phyloP scores from a whole-genome alignment of 2,888 invertebrate species.

The Lissonota sp. region DNA sequence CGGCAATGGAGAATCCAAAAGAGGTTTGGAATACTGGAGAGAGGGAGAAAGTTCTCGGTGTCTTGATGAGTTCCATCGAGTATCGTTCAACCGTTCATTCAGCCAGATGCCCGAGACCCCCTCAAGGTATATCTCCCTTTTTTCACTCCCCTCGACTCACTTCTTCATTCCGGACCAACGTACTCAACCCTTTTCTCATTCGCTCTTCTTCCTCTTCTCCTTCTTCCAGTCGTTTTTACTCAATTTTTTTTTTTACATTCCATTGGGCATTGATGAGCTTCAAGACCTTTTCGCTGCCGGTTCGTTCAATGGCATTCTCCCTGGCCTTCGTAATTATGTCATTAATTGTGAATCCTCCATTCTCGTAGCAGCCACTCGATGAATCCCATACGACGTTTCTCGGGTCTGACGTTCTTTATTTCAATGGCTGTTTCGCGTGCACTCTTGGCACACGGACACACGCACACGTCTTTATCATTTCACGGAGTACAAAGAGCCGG shows the following conservation, averaged over 20 bases:
- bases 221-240: constrained; percentile 13
- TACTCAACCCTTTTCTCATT: constrained; percentile 44
- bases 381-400: constrained; percentile 34
- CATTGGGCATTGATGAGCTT: constrained; percentile 62
- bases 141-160: constrained; percentile 37
- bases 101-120: constrained; percentile 39
- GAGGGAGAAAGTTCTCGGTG: no score
- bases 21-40: neutral
- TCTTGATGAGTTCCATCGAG: constrained; percentile 62
- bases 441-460: neutral
- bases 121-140: constrained; percentile 4
- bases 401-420: constrained; percentile 23
- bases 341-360: constrained; percentile 63
- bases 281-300: constrained; percentile 45
- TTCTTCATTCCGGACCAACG: constrained; percentile 52
- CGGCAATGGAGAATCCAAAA: constrained; percentile 24
- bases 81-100: constrained; percentile 62
- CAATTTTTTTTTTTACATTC: constrained; percentile 24
- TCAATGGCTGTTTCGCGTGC: constrained; percentile 20
- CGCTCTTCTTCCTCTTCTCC: constrained; percentile 22
- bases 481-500: constrained; percentile 30
- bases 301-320: constrained; percentile 60
- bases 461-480: constrained; percentile 55
- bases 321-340: constrained; percentile 62
- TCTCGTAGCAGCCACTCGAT: constrained; percentile 33